Base-by-base conservation (phyloP, 2,113 vertebrate genomes). In the Peromyscus leucopus region DNA sequence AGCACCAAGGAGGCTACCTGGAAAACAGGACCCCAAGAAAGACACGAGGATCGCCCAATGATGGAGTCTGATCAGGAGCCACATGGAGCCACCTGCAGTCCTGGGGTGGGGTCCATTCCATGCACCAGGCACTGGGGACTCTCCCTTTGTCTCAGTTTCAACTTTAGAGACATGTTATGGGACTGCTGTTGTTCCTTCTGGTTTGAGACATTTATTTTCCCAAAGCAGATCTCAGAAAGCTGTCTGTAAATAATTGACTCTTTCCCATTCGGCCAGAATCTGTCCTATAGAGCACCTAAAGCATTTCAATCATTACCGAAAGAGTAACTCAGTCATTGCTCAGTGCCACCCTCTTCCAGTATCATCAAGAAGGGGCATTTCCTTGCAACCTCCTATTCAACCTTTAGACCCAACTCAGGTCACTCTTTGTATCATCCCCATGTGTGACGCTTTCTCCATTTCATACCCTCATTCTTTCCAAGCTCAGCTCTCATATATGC, bases 71-170 rank as follows among this genome's bases (percentile, higher is more conserved):
- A 21, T 63, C 89, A 80, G 46, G 80, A 24, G 46, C n/a, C 78
- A 46, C 39, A 75, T 61, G 74, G 1, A 2, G 65, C 48, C 0
- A 0, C 11, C 86, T n/a, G 36, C 21, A 57, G 33, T n/a, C 67
- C 69, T 33, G 26, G 78, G 5, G 26, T 3, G 28, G 57, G 6
- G 0, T 72, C n/a, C 36, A 42, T 42, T 65, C 80, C 48, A 26
- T 0, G 0, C 2, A 24, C 7, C 83, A 19, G 63, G 39, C 6
- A 4, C 71, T n/a, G 15, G 0, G 16, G 26, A 16, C 1, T 69
- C 59, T 76, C 31, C 33, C 82, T 63, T 42, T 28, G 24, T 10
- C 7, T 82, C 69, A 13, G 76, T 46, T 71, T 33, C 17, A 0
- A 26, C 1, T 6, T 59, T 1, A 75, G 11, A 26, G 19, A 2